A percentile compares a stretch with the other conserved stretches of the same genome.
Conservation (phyloP, 2,797 vertebrate species). For the Nannoperca australis region DNA sequence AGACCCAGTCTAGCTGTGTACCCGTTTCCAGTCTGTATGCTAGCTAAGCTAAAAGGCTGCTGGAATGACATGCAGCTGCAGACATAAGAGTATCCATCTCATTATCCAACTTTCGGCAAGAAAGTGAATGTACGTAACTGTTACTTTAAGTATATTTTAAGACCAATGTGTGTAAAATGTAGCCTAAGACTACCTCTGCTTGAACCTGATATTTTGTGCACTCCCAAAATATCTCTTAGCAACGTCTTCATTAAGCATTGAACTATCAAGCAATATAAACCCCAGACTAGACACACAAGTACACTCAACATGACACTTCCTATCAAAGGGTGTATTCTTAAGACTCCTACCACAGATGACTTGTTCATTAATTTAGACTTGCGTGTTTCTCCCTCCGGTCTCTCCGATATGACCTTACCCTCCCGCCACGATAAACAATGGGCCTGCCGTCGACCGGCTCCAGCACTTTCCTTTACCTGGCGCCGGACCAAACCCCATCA, state of each 20-base stretch:
- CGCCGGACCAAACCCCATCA: conserved; percentile 48
- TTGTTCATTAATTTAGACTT: conserved; percentile 44
- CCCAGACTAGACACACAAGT: not conserved
- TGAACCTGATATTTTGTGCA: not conserved
- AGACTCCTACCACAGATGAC: conserved; percentile 23
- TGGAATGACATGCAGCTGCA: too few species aligned
- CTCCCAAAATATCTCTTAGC: not conserved
- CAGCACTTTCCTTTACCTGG: conserved; percentile 70
- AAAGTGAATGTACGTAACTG: not conserved
- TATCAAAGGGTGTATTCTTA: conserved; percentile 19
- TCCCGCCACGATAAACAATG: conserved; percentile 72
- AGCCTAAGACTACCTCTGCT: not conserved
- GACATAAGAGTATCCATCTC: too few species aligned
- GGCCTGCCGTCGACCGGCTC: conserved; percentile 48
- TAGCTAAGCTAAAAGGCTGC: too few species aligned
- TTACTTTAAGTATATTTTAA: not conserved
- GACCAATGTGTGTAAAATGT: not conserved
- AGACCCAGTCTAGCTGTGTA: not conserved
- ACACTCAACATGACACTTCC: conserved; percentile 6
- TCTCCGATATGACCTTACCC: conserved; percentile 69
- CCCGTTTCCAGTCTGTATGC: not conserved
- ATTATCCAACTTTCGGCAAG: not conserved
- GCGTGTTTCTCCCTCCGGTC: conserved; percentile 31
- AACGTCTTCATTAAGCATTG: not conserved
- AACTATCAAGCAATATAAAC: not conserved